Conservation (phyloP, 2,797 vertebrate genomes). For the Neostethus bicornis region DNA sequence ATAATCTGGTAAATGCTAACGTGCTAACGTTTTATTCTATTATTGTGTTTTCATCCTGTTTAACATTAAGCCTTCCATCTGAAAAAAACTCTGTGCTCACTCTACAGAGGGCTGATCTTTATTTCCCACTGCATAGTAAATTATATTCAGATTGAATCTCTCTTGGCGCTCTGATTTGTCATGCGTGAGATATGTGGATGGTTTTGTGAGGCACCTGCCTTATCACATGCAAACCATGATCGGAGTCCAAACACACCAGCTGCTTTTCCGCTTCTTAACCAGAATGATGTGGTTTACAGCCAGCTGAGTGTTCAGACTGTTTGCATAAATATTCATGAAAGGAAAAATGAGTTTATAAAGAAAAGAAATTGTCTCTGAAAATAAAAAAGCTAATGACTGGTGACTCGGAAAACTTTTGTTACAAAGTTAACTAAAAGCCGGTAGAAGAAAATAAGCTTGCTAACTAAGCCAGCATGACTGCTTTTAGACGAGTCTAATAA, state of each 20-base stretch:
- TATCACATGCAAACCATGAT: not conserved
- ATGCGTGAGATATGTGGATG: constrained; percentile 9
- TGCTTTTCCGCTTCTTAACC: constrained; percentile 21
- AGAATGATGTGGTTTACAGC: constrained; percentile 19
- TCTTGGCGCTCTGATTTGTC: not conserved
- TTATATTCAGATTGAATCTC: not conserved
- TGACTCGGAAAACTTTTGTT: not conserved
- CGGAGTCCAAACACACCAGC: constrained; percentile 10
- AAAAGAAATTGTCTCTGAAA: not conserved
- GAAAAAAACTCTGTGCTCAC: not conserved
- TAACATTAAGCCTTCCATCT: not conserved
- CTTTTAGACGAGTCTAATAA: not conserved
- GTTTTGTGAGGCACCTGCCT: constrained; percentile 3
- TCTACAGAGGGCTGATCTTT: not conserved
- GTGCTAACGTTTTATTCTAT: no score
- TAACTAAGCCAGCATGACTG: not conserved
- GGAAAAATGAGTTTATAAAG: not conserved
- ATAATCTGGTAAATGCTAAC: no score
- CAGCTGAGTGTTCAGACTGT: constrained; percentile 15
- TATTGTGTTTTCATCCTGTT: not conserved
- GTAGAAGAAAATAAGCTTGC: not conserved
- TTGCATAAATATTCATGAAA: constrained; percentile 33
- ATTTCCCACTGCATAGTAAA: not conserved
- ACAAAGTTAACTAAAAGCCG: no score
- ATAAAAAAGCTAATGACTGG: not conserved